Conservation (phyloP, 1,140 invertebrate species). For the Daktulosphaira vitifoliae region DNA sequence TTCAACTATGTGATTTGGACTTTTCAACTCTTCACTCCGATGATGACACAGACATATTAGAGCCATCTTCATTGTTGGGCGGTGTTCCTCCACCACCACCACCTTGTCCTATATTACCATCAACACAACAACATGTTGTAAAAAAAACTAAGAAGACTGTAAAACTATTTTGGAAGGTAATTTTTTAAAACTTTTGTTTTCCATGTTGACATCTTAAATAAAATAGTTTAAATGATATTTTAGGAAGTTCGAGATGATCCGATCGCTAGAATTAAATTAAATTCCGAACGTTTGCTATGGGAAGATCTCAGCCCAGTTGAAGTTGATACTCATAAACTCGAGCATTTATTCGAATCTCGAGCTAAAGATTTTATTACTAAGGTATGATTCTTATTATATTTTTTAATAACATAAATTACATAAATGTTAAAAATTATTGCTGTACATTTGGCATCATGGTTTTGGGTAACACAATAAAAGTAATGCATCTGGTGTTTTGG, state of each 20-base stretch:
- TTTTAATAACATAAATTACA: not conserved
- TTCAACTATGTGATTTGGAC: slow-evolving; percentile 90
- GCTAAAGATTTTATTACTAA: slow-evolving; percentile 91
- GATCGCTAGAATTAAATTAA: slow-evolving; percentile 58
- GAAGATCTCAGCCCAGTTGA: slow-evolving; percentile 75
- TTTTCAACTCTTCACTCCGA: slow-evolving; percentile 86
- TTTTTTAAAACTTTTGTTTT: not conserved
- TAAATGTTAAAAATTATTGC: not conserved
- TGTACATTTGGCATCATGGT: slow-evolving; percentile 25
- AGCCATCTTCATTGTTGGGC: slow-evolving; percentile 51
- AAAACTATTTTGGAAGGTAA: slow-evolving; percentile 88
- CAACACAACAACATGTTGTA: slow-evolving; percentile 46
- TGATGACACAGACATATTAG: slow-evolving; percentile 59
- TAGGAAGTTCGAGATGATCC: slow-evolving; percentile 80
- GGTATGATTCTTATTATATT: slow-evolving; percentile 51
- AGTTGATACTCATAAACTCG: slow-evolving; percentile 87
- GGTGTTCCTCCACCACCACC: slow-evolving; percentile 66
- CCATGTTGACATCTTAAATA: too few species aligned
- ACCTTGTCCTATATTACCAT: slow-evolving; percentile 44
- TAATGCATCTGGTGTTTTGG: slow-evolving; percentile 7
- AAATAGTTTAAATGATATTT: not conserved
- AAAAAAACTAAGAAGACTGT: slow-evolving; percentile 97
- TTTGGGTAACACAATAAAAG: slow-evolving; percentile 19
- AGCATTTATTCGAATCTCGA: slow-evolving; percentile 93
- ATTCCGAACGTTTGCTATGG: slow-evolving; percentile 76